Conservation (phyloP, 2,113 vertebrate species). For the Notarius quadriscutis region DNA sequence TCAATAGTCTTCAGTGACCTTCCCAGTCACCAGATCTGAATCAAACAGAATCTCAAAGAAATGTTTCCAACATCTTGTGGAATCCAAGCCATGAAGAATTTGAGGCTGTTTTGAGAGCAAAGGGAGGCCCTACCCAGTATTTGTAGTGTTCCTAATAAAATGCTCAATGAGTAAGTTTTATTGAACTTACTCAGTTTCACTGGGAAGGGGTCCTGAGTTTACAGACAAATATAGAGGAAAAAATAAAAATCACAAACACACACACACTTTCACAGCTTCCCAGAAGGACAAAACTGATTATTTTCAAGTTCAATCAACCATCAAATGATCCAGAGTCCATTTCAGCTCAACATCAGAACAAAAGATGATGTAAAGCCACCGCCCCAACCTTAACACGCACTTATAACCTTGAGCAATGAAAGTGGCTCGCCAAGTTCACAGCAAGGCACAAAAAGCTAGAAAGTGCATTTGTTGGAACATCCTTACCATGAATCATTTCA, state of each 20-base stretch:
- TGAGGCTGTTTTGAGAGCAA: background rate
- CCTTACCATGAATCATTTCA: background rate
- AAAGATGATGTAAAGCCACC: slow-evolving; percentile 58
- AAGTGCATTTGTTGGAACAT: slow-evolving; percentile 1
- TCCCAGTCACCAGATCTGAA: background rate
- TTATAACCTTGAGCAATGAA: slow-evolving; percentile 37
- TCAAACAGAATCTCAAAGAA: background rate
- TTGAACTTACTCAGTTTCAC: background rate
- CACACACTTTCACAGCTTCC: slow-evolving; percentile 65
- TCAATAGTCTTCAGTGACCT: background rate
- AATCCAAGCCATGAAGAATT: background rate
- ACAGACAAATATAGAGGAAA: slow-evolving; percentile 47
- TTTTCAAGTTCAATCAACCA: slow-evolving; percentile 73
- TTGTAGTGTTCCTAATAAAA: background rate
- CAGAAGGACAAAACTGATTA: slow-evolving; percentile 63
- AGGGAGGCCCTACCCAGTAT: background rate
- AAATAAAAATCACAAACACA: background rate
- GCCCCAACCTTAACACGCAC: background rate
- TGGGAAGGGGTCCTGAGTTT: background rate
- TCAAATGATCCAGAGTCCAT: slow-evolving; percentile 66
- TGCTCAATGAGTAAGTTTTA: background rate
- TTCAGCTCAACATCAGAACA: slow-evolving; percentile 65
- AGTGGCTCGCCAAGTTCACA: slow-evolving; percentile 6
- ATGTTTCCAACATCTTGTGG: background rate
- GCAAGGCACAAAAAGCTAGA: background rate